Evolutionary conservation across 2,888 invertebrate genomes (phyloP).

Genomic region (Drosophila stalkeri): DNA sequence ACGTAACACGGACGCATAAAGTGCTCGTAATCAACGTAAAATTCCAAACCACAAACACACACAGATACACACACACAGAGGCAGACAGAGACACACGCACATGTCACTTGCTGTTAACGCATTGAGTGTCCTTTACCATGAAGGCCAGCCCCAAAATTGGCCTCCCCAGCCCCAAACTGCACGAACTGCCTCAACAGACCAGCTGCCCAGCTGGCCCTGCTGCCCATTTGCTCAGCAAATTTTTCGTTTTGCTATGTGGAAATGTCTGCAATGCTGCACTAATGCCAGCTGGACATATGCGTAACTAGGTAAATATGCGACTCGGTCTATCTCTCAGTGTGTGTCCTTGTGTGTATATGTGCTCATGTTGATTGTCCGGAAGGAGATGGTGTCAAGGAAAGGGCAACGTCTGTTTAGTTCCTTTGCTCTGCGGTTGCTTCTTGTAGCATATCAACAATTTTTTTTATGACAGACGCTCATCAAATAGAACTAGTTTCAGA

Average conservation of each 20-base stretch:
- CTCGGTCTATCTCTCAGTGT: slow-evolving; percentile 9
- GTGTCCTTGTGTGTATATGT: slow-evolving; percentile 2
- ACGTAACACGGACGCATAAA: slow-evolving; percentile 74
- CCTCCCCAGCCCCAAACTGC: slow-evolving; percentile 1
- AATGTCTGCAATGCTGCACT: slow-evolving; percentile 78
- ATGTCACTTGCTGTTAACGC: slow-evolving; percentile 61
- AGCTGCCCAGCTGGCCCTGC: background rate
- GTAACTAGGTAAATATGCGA: slow-evolving; percentile 66
- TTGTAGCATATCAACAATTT: slow-evolving; percentile 53
- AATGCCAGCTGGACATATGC: slow-evolving; percentile 76
- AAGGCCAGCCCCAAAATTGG: slow-evolving; percentile 48
- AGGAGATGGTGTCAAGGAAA: background rate
- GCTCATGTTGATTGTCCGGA: slow-evolving; percentile 13
- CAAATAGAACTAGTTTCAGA: slow-evolving; percentile 9
- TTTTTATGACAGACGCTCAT: slow-evolving; percentile 54
- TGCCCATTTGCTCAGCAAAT: slow-evolving; percentile 53
- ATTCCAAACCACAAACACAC: slow-evolving; percentile 62
- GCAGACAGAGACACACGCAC: slow-evolving; percentile 11
- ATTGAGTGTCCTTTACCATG: slow-evolving; percentile 59
- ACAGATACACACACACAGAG: slow-evolving; percentile 12
- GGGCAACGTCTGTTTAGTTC: slow-evolving; percentile 35
- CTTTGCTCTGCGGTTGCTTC: slow-evolving; percentile 42
- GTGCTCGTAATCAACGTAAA: slow-evolving; percentile 79
- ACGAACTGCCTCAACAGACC: background rate
- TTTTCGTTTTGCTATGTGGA: slow-evolving; percentile 53